Conservation (phyloP, 2,888 invertebrate genomes). For the Apodemia duryi region DNA sequence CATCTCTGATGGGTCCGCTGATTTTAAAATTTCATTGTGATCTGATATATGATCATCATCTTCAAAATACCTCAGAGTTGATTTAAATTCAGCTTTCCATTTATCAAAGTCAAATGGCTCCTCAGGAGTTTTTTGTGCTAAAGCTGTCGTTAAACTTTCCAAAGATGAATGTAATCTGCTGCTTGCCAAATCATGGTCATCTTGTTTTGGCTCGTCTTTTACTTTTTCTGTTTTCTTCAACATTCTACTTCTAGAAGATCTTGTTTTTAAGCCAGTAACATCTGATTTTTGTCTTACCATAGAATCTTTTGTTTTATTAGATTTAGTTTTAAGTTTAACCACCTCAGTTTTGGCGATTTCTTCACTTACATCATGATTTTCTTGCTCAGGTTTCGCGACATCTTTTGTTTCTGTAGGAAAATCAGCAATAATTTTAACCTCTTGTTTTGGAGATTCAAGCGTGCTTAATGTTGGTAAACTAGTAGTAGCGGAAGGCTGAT, state of each 20-base stretch:
- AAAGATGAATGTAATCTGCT: constrained; percentile 67
- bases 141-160: constrained; percentile 63
- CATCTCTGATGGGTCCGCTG: constrained; percentile 70
- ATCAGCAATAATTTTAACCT: constrained; percentile 47
- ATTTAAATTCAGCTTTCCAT: constrained; percentile 67
- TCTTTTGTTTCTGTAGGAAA: constrained; percentile 40
- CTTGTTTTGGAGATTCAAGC: constrained; percentile 71
- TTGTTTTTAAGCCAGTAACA: constrained; percentile 78
- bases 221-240: constrained; percentile 55
- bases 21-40: constrained; percentile 61
- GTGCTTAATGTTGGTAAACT: constrained; percentile 87
- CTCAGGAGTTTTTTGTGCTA: constrained; percentile 65
- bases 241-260: constrained; percentile 55
- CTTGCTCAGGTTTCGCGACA: constrained; percentile 65
- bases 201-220: constrained; percentile 44
- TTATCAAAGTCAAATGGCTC: constrained; percentile 68
- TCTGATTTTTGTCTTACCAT: constrained; percentile 81
- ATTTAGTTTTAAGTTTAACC: constrained; percentile 36
- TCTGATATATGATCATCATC: constrained; percentile 64
- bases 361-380: constrained; percentile 36
- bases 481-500: constrained; percentile 90
- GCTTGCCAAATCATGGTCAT: constrained; percentile 54
- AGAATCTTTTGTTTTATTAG: constrained; percentile 51
- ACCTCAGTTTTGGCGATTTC: constrained; percentile 36
- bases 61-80: constrained; percentile 63